phyloP scores from a whole-genome alignment of 2,113 vertebrate species.

The Elachura formosa region DNA sequence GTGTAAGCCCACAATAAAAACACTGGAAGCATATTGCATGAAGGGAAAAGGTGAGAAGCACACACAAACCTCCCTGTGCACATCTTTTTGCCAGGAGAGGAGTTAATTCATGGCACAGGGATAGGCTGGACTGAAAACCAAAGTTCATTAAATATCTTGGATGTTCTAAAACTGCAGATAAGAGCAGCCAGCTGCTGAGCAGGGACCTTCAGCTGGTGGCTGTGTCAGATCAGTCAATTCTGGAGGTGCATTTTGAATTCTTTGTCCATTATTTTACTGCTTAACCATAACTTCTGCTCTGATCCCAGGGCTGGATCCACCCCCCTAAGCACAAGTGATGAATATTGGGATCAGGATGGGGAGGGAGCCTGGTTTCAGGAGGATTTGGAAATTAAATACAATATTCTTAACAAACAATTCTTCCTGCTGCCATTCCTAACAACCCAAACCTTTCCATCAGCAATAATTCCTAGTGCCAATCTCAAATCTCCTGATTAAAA shows the following conservation, averaged over 20 bases:
- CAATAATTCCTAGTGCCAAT: neutral
- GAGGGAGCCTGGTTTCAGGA: neutral
- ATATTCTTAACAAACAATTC: neutral
- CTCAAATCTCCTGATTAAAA: neutral
- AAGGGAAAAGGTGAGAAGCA: neutral
- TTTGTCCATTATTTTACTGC: neutral
- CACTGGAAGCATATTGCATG: too few relatives aligned
- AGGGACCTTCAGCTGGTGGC: neutral
- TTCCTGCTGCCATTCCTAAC: neutral
- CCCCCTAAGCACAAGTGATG: neutral
- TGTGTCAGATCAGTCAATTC: neutral
- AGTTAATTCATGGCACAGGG: neutral
- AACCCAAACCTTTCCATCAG: neutral
- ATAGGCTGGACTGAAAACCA: accelerated
- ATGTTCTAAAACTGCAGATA: neutral
- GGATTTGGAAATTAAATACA: neutral
- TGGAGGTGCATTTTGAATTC: neutral
- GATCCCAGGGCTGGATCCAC: neutral
- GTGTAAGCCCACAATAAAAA: neutral
- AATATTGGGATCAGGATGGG: neutral
- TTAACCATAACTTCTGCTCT: neutral
- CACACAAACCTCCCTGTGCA: neutral
- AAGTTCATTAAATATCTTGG: neutral
- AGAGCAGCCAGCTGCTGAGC: neutral
- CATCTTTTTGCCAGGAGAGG: neutral